Evolutionary conservation across 2,797 vertebrate genomes (phyloP).

Genomic region (Denticeps clupeoides): DNA sequence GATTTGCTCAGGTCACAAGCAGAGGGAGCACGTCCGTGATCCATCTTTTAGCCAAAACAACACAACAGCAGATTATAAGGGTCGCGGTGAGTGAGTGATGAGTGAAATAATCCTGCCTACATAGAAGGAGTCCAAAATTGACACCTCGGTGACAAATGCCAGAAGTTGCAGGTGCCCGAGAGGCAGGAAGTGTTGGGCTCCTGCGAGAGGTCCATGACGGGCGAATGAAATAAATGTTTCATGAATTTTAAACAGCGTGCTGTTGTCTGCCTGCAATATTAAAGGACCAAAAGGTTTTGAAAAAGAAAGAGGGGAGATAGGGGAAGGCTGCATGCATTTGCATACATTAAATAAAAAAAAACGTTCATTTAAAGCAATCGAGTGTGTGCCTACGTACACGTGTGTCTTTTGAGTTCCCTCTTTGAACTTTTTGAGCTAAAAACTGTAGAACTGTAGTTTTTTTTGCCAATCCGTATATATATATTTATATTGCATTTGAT

Average conservation of each 20-base stretch:
- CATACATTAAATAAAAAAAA: slow-evolving; percentile 49
- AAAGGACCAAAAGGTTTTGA: slow-evolving; percentile 58
- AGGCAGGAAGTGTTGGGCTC: slow-evolving; percentile 47
- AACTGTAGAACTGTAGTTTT: too few species aligned
- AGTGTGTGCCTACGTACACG: slow-evolving; percentile 39
- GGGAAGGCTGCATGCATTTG: slow-evolving; percentile 67
- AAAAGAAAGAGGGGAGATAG: slow-evolving; percentile 41
- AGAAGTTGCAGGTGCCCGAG: slow-evolving; percentile 30
- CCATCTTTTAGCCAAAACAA: slow-evolving; percentile 6
- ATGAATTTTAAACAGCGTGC: slow-evolving; percentile 62
- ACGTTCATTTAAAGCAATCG: slow-evolving; percentile 53
- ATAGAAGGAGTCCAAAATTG: slow-evolving; percentile 45
- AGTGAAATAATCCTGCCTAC: slow-evolving; percentile 39
- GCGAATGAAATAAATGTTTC: slow-evolving; percentile 59
- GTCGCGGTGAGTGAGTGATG: slow-evolving; percentile 33
- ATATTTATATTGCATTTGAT: too few species aligned
- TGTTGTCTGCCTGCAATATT: slow-evolving; percentile 61
- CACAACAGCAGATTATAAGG: slow-evolving; percentile 13
- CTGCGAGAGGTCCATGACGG: slow-evolving; percentile 48
- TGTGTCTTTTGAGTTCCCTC: too few species aligned
- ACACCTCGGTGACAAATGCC: slow-evolving; percentile 45
- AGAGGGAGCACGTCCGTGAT: background rate
- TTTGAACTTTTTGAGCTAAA: too few species aligned
- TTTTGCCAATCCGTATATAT: too few species aligned
- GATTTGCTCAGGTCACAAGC: slow-evolving; percentile 3